These are phyloP conservation scores for Torymus aiolomorphi DNA, from an alignment of 2,888 invertebrate species.

Conservation along the genomic window DNA sequence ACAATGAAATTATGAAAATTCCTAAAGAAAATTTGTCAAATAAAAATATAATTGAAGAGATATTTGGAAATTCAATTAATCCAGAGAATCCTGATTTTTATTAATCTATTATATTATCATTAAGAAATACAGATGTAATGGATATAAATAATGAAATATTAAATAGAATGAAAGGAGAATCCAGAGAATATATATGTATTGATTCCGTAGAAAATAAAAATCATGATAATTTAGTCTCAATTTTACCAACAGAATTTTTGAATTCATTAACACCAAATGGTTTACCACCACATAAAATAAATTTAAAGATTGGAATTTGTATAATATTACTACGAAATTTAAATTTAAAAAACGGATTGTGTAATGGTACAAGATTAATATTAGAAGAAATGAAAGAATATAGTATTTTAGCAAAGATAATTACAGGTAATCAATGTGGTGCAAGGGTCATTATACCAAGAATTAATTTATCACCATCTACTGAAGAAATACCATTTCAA, in stretches of 20 bases:
- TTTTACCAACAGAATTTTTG: constrained; percentile 24
- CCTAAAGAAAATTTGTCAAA: no score
- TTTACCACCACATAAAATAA: constrained; percentile 60
- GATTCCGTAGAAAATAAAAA: constrained; percentile 29
- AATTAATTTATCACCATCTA: constrained; percentile 2
- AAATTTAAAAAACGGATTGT: constrained; percentile 38
- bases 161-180: constrained; percentile 18
- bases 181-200: constrained; percentile 35
- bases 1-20: constrained; percentile 18
- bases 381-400: neutral
- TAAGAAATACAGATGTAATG: no score
- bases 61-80: neutral
- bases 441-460: neutral
- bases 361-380: no score
- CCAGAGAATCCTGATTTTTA: neutral
- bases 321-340: constrained; percentile 62
- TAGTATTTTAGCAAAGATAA: neutral
- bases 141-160: no score
- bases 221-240: neutral
- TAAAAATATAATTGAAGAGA: neutral
- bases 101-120: neutral
- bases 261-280: constrained; percentile 10
- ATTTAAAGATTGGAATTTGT: constrained; percentile 57
- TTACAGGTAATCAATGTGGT: neutral
- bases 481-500: neutral